A percentile compares a stretch with the other conserved stretches of the same genome.
These are phyloP conservation scores for Cassiopea xamachana DNA, from an alignment of 30 jellyfish, hydroid and myxozoan species.

Conservation along the genomic window DNA sequence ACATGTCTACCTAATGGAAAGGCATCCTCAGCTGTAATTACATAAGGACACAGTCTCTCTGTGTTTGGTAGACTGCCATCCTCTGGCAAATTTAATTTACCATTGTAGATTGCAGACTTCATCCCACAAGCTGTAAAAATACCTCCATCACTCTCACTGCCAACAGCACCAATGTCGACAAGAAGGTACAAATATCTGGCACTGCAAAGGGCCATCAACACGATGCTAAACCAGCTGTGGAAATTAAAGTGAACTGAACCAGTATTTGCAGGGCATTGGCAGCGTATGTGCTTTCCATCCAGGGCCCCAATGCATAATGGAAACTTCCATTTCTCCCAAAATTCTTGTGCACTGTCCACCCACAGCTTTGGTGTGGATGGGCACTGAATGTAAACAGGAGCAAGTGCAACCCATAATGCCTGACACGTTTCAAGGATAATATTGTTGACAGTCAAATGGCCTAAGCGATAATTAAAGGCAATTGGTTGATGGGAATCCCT, in stretches of 20 bases:
- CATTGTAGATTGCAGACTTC: constrained; percentile 55
- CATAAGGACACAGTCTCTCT: constrained; percentile 48
- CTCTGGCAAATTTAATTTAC: constrained; percentile 35
- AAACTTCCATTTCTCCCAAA: constrained; percentile 51
- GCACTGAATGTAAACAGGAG: constrained; percentile 34
- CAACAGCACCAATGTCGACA: constrained; percentile 53
- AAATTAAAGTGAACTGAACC: constrained; percentile 20
- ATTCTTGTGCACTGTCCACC: constrained; percentile 56
- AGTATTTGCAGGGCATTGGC: not conserved
- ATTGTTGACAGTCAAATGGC: constrained; percentile 60
- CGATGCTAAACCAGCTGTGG: constrained; percentile 53
- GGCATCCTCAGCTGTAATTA: constrained; percentile 68
- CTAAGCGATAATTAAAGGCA: constrained; percentile 43
- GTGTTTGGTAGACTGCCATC: constrained; percentile 35
- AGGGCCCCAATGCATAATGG: constrained; percentile 58
- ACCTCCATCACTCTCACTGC: constrained; percentile 67
- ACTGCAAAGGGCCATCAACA: constrained; percentile 54
- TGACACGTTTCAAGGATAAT: constrained; percentile 50
- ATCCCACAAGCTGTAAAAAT: constrained; percentile 22
- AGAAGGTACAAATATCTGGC: constrained; percentile 31
- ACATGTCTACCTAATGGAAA: constrained; percentile 58
- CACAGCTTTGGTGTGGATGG: constrained; percentile 60
- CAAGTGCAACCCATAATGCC: constrained; percentile 25
- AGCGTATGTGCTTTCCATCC: not conserved
- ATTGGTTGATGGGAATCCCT: constrained; percentile 54